Percentiles rank a stretch among this genome's conserved stretches.
Evolutionary conservation across 2,113 vertebrate genomes (phyloP).

Genomic region (Seriola rivoliana): DNA sequence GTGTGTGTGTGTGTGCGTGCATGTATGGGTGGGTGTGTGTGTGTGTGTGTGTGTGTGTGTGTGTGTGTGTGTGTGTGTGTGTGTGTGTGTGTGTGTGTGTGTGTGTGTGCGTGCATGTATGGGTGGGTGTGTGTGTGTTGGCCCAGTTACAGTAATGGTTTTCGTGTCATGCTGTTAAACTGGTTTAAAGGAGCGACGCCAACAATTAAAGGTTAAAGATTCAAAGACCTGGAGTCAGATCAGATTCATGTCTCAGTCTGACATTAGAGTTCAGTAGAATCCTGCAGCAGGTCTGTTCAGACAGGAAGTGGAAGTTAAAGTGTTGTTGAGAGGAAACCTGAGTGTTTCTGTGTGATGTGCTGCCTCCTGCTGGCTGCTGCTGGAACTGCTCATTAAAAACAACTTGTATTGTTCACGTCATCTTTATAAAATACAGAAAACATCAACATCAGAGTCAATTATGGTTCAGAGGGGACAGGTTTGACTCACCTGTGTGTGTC

Average conservation of each 20-base stretch:
- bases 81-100: no score
- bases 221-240: not conserved
- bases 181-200: constrained; percentile 42
- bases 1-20: no score
- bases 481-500: not conserved
- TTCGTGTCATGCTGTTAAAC: constrained; percentile 71
- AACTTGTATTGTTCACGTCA: no score
- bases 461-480: not conserved
- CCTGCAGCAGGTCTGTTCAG: not conserved
- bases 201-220: constrained; percentile 45
- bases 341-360: not conserved
- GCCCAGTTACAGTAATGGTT: constrained; percentile 82
- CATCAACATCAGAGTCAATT: no score
- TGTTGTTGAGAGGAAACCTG: not conserved
- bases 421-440: no score
- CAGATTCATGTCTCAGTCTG: no score
- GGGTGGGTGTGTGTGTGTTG: constrained; percentile 19
- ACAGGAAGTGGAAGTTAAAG: not conserved
- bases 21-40: no score
- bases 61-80: no score
- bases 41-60: no score
- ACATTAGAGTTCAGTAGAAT: no score
- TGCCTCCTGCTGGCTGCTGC: constrained; percentile 31
- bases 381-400: not conserved
- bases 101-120: not conserved